These are phyloP conservation scores for Eristalinus aeneus DNA, from an alignment of 2,888 invertebrate genomes.

Conservation along the genomic window DNA sequence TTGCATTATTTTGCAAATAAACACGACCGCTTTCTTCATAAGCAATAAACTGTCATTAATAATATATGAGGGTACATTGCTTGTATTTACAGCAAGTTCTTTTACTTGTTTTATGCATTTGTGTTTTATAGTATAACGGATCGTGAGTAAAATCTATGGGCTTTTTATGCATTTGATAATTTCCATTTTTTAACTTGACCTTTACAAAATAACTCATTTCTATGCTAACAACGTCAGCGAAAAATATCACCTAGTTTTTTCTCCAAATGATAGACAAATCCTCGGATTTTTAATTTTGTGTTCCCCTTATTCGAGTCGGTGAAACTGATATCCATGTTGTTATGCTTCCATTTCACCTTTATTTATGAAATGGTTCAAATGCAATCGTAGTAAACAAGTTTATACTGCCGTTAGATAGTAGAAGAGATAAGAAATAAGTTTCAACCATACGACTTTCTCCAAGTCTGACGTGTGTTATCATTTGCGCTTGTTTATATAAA, in stretches of 20 bases:
- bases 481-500: too few species aligned
- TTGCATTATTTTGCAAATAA: neutral
- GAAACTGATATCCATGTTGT: too few species aligned
- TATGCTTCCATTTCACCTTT: too few species aligned
- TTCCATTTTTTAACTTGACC: slow-evolving; percentile 14
- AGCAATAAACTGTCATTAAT: slow-evolving; percentile 5
- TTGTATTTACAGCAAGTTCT: slow-evolving; percentile 13
- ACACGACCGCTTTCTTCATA: slow-evolving; percentile 13
- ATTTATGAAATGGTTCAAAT: too few species aligned
- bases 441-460: too few species aligned
- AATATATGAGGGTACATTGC: slow-evolving; percentile 10
- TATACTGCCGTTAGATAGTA: too few species aligned
- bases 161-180: neutral
- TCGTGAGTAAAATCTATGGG: slow-evolving; percentile 9
- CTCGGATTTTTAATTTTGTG: too few species aligned
- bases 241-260: too few species aligned
- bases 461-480: too few species aligned
- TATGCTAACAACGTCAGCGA: neutral
- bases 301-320: too few species aligned
- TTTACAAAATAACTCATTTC: slow-evolving; percentile 9
- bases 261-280: too few species aligned
- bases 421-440: neutral
- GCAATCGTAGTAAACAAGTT: too few species aligned
- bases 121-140: neutral
- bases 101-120: slow-evolving; percentile 3